These are phyloP conservation scores for Brachyalestes nurse DNA, from an alignment of 2,797 vertebrate species.

Conservation along the genomic window DNA sequence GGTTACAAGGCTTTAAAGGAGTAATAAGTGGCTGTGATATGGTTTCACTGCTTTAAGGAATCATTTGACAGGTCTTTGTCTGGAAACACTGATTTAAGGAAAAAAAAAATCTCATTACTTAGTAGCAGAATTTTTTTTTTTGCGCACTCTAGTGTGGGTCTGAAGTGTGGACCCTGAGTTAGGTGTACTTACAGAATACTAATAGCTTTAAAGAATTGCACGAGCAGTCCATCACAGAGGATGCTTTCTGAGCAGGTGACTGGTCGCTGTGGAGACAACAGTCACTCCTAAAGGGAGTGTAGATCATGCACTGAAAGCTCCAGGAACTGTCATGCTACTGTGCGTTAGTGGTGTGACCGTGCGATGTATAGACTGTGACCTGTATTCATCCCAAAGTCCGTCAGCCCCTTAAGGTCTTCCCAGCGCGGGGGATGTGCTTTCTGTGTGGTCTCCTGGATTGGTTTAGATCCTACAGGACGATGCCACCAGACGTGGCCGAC, in stretches of 20 bases:
- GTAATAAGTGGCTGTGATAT: conserved; percentile 81
- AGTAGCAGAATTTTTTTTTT: conserved; percentile 65
- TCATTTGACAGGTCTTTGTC: conserved; percentile 71
- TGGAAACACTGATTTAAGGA: conserved; percentile 73
- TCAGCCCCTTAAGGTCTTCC: conserved; percentile 57
- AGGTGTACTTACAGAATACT: conserved; percentile 66
- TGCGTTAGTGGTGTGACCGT: conserved; percentile 29
- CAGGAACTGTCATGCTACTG: conserved; percentile 33
- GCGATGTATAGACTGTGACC: conserved; percentile 39
- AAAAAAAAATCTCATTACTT: conserved; percentile 29
- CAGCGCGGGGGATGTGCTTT: conserved; percentile 47
- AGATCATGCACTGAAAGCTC: conserved; percentile 57
- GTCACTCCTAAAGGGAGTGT: conserved; percentile 53
- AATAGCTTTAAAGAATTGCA: conserved; percentile 77
- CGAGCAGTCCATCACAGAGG: conserved; percentile 60
- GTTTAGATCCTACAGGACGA: conserved; percentile 32
- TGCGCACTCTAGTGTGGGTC: conserved; percentile 54
- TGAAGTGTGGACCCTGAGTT: conserved; percentile 69
- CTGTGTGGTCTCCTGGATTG: conserved; percentile 29
- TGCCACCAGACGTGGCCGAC: conserved; percentile 29
- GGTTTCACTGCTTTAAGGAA: conserved; percentile 82
- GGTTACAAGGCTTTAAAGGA: conserved; percentile 86
- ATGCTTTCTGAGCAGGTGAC: conserved; percentile 49
- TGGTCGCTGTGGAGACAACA: conserved; percentile 60
- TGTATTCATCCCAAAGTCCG: conserved; percentile 32